Conservation (phyloP, 2,113 vertebrate species). For the Aythya baeri region DNA sequence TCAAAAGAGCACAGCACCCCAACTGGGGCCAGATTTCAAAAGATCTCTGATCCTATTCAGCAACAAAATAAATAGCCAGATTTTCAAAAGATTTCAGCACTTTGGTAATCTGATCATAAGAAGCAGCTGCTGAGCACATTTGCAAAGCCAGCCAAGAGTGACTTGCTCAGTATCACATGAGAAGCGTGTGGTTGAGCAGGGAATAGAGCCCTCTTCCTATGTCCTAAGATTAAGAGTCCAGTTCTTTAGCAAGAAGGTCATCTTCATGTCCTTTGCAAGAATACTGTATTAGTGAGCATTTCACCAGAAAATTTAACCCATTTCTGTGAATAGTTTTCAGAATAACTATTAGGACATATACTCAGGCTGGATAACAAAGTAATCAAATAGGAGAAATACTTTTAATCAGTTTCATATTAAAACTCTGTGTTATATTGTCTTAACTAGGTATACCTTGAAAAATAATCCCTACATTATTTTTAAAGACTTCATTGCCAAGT, state of each 20-base stretch:
- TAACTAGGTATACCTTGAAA: not conserved
- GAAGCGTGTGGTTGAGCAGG: not conserved
- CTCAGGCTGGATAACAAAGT: not conserved
- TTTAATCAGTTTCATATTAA: not conserved
- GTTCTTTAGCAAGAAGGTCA: not conserved
- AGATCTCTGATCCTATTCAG: conserved; percentile 64
- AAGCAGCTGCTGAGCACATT: conserved; percentile 60
- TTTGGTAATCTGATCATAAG: conserved; percentile 66
- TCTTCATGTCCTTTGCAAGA: not conserved
- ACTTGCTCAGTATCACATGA: not conserved
- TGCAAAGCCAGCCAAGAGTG: not conserved
- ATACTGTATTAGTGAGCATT: not conserved
- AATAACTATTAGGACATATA: not conserved
- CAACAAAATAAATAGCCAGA: conserved; percentile 59
- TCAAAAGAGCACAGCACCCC: conserved; percentile 30
- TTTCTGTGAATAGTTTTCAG: not conserved
- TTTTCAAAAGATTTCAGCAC: conserved; percentile 67
- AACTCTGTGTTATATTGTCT: not conserved
- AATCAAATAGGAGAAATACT: not conserved
- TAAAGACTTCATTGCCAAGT: not conserved
- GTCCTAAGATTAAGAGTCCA: not conserved
- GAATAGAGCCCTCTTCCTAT: not conserved
- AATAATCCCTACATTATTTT: not conserved
- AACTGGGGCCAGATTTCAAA: conserved; percentile 60
- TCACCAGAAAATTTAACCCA: not conserved